Evolutionary conservation across 2,888 invertebrate genomes (phyloP).

Genomic region (Drosophila phalerata): DNA sequence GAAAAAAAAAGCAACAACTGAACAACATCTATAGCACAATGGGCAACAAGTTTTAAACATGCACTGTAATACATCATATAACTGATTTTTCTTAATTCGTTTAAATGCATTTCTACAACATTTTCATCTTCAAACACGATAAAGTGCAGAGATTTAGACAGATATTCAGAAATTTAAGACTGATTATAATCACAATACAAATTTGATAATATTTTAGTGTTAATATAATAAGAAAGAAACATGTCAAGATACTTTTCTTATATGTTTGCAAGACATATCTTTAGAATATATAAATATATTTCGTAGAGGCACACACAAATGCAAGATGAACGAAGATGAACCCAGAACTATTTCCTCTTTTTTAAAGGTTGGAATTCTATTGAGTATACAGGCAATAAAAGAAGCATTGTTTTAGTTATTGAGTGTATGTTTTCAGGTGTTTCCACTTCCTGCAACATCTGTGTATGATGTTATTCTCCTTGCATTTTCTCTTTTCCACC

Average conservation of each 20-base stretch:
- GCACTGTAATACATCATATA: neutral
- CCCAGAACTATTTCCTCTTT: conserved; percentile 11
- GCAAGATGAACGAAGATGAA: neutral
- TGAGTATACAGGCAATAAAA: conserved; percentile 55
- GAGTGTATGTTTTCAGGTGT: conserved; percentile 41
- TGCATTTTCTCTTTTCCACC: conserved; percentile 4
- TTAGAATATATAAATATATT: neutral
- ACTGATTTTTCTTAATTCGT: neutral
- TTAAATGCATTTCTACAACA: neutral
- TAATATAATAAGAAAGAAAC: too few relatives aligned
- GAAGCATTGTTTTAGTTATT: neutral
- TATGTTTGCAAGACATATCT: neutral
- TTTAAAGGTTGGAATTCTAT: conserved; percentile 65
- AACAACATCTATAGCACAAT: conserved; percentile 27
- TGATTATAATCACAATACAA: too few relatives aligned
- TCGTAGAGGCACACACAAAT: neutral
- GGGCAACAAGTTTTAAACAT: conserved; percentile 19
- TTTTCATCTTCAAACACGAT: too few relatives aligned
- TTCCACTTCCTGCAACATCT: conserved; percentile 24
- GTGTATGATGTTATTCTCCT: conserved; percentile 35
- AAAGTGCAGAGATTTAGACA: too few relatives aligned
- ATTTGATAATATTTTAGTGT: too few relatives aligned
- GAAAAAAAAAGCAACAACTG: conserved; percentile 6
- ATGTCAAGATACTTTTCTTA: too few relatives aligned
- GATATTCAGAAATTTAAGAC: too few relatives aligned